Conservation (phyloP, 1,140 invertebrate genomes). For the Drosophila pseudoobscura region DNA sequence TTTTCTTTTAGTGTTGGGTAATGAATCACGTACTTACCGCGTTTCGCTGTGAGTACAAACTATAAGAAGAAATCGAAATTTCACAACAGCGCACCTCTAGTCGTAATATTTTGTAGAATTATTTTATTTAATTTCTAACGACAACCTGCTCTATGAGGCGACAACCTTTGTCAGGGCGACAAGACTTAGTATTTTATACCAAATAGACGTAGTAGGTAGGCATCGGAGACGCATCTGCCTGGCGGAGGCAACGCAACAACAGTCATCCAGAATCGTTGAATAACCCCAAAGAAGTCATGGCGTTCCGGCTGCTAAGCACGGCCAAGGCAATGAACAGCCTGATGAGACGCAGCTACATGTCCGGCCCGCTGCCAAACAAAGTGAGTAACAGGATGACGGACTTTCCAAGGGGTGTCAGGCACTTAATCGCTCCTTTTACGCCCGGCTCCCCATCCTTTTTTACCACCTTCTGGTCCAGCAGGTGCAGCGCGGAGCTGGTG, state of each 20-base stretch:
- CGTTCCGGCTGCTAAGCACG: constrained; percentile 68
- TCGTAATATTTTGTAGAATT: constrained; percentile 56
- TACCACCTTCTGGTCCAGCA: not conserved
- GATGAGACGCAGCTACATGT: constrained; percentile 60
- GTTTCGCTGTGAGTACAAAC: too few relatives aligned
- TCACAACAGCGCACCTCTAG: constrained; percentile 62
- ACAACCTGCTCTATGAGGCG: constrained; percentile 50
- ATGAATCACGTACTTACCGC: too few relatives aligned
- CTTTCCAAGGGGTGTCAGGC: too few relatives aligned
- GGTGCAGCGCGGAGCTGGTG: constrained; percentile 40
- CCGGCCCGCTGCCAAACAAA: constrained; percentile 41
- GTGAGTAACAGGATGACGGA: constrained; percentile 16
- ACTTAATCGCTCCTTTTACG: too few relatives aligned
- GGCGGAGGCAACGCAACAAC: constrained; percentile 14
- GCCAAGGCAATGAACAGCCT: constrained; percentile 66
- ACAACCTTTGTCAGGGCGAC: constrained; percentile 12
- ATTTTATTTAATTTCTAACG: constrained; percentile 39
- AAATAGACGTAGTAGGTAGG: constrained; percentile 52
- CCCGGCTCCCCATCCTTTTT: not conserved
- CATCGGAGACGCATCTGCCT: not conserved
- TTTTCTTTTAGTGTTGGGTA: not conserved
- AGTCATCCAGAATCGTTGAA: constrained; percentile 61
- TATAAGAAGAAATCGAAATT: constrained; percentile 43
- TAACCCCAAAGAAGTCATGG: constrained; percentile 68
- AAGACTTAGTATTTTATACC: constrained; percentile 22